Evolutionary conservation across 2,888 invertebrate genomes (phyloP), one percentile per base, ranked within the genome.

Genomic region (Argyra leucocephala): DNA sequence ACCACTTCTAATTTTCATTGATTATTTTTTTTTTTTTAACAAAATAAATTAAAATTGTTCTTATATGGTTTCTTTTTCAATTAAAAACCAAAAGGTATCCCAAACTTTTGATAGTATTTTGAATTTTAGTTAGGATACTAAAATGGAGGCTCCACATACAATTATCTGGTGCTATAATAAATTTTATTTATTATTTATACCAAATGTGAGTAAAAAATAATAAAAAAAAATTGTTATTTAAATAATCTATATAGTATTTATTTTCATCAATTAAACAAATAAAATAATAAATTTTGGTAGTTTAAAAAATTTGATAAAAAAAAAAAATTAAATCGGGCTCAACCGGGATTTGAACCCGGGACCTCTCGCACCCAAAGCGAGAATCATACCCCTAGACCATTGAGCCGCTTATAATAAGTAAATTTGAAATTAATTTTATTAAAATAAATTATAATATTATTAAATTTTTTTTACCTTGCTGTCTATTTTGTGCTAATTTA

Each of bases 331-430:
- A n/a, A n/a, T n/a, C n/a, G 83, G 83, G 83, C 82, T 82, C 81
- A 82, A 80, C 83, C 82, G 83, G 82, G 83, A 83, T 82, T 83
- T 82, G 83, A 83, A 83, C 83, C 82, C 83, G 83, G 83, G 83
- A 83, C 83, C 83, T 82, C 83, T 82, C 82, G 83, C 83, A 83
- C 83, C 83, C 83, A 81, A 83, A 83, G 83, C 83, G 83, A 82
- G 80, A 82, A 83, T 83, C 83, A 83, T 83, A 82, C 83, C 83
- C 82, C 83, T 83, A 83, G 83, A 83, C 83, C 83, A 79, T 78
- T 79, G 79, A 79, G 79, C 79, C 79, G 64, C 72, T 69, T 23
- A 12, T 5, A 15, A 15, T n/a, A n/a, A n/a, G n/a, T n/a, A n/a
- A n/a, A n/a, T n/a, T n/a, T n/a, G n/a, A n/a, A n/a, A n/a, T n/a